Conservation (phyloP, 1,140 invertebrate species). For the Drosophila sproati region DNA sequence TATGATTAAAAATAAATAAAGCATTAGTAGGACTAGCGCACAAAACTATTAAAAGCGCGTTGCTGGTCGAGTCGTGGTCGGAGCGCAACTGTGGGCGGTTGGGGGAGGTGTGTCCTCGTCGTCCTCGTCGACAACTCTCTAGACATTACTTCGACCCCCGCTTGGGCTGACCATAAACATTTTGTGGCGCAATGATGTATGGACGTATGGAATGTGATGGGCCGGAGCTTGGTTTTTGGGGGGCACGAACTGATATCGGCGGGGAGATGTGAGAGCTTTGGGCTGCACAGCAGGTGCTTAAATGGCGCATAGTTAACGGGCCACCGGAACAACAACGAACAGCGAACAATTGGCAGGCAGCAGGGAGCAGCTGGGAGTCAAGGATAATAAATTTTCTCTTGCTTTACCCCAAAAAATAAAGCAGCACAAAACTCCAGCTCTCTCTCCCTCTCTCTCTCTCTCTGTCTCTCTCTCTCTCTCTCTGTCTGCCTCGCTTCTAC, state of each 20-base stretch:
- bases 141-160: background rate
- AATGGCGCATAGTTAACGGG: slow-evolving; percentile 72
- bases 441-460: background rate
- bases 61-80: slow-evolving; percentile 1
- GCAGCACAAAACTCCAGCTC: slow-evolving; percentile 8
- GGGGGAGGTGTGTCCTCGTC: background rate
- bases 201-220: slow-evolving; percentile 46
- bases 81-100: background rate
- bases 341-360: slow-evolving; percentile 45
- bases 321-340: slow-evolving; percentile 48
- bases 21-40: slow-evolving; percentile 68
- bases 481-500: too few relatives aligned
- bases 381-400: slow-evolving; percentile 58
- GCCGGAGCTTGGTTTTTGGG: background rate
- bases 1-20: slow-evolving; percentile 83
- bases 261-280: slow-evolving; percentile 44
- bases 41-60: slow-evolving; percentile 78
- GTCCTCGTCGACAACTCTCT: background rate
- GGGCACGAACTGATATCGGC: slow-evolving; percentile 22
- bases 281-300: slow-evolving; percentile 60
- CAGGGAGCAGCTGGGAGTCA: slow-evolving; percentile 37
- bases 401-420: slow-evolving; percentile 51
- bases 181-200: slow-evolving; percentile 78
- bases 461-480: background rate
- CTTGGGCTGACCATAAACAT: slow-evolving; percentile 64